These are phyloP conservation scores for Homalodisca vitripennis DNA, from an alignment of 1,140 invertebrate species.

Conservation along the genomic window DNA sequence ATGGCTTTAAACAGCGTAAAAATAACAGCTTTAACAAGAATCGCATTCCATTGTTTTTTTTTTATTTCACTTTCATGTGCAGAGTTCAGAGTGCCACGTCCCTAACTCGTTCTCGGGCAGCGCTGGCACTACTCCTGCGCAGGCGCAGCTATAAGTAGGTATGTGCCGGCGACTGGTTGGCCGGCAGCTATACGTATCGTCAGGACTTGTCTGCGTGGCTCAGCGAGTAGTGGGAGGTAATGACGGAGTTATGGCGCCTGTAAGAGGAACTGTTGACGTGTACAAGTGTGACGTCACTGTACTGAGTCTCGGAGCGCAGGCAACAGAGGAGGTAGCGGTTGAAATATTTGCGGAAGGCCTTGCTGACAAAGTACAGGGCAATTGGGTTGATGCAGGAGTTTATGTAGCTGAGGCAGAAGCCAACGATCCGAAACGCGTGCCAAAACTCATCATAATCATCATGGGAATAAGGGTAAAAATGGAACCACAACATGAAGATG, in stretches of 20 bases:
- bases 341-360: conserved; percentile 87
- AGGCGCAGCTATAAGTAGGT: conserved; percentile 13
- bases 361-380: conserved; percentile 87
- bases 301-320: not conserved
- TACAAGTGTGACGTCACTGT: conserved; percentile 35
- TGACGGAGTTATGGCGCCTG: conserved; percentile 35
- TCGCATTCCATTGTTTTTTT: too few relatives aligned
- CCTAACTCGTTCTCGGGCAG: too few relatives aligned
- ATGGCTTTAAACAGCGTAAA: too few relatives aligned
- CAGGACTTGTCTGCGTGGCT: conserved; percentile 26
- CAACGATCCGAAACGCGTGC: conserved; percentile 77
- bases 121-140: too few relatives aligned
- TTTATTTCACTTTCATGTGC: too few relatives aligned
- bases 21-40: too few relatives aligned
- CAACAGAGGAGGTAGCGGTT: conserved; percentile 85
- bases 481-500: conserved; percentile 82
- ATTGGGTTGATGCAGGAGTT: conserved; percentile 93
- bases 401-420: conserved; percentile 82
- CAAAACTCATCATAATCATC: conserved; percentile 77
- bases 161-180: not conserved
- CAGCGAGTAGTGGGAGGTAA: conserved; percentile 34
- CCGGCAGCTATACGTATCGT: conserved; percentile 26
- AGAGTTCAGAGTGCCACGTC: too few relatives aligned
- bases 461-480: conserved; percentile 67
- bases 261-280: conserved; percentile 33